Conservation (phyloP, 2,797 vertebrate genomes). For the Danio albolineatus region DNA sequence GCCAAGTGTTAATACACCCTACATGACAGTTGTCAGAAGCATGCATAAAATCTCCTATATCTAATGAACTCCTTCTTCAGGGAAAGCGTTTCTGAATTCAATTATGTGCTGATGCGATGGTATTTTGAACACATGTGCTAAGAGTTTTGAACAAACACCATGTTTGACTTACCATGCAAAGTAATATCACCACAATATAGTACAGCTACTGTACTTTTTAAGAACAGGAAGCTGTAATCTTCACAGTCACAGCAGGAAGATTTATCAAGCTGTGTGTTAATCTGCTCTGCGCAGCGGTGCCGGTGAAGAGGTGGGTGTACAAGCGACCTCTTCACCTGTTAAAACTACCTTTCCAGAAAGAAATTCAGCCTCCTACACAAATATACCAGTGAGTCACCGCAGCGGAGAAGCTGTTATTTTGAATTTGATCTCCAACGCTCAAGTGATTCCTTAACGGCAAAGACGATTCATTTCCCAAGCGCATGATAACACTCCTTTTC, state of each 20-base stretch:
- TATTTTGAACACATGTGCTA: not conserved
- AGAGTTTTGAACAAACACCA: not conserved
- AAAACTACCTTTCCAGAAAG: slow-evolving; percentile 2
- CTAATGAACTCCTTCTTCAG: too few relatives aligned
- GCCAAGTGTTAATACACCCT: too few relatives aligned
- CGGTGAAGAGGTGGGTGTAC: not conserved
- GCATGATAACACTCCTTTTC: not conserved
- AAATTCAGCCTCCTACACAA: not conserved
- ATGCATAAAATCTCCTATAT: too few relatives aligned
- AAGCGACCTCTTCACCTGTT: slow-evolving; percentile 3
- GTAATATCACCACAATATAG: not conserved
- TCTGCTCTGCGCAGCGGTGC: slow-evolving; percentile 2
- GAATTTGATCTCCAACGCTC: not conserved
- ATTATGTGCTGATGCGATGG: too few relatives aligned
- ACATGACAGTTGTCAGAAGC: too few relatives aligned
- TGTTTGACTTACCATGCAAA: not conserved
- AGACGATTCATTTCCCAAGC: not conserved
- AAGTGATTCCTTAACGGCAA: not conserved
- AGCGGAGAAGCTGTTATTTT: not conserved
- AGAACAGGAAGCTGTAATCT: slow-evolving; percentile 2
- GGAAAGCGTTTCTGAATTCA: too few relatives aligned
- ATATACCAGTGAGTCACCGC: not conserved
- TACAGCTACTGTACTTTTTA: not conserved
- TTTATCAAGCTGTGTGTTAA: slow-evolving; percentile 40
- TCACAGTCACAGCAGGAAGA: not conserved